Base-by-base conservation (phyloP, 2,888 invertebrate genomes). In the Amaurobius ferox region DNA sequence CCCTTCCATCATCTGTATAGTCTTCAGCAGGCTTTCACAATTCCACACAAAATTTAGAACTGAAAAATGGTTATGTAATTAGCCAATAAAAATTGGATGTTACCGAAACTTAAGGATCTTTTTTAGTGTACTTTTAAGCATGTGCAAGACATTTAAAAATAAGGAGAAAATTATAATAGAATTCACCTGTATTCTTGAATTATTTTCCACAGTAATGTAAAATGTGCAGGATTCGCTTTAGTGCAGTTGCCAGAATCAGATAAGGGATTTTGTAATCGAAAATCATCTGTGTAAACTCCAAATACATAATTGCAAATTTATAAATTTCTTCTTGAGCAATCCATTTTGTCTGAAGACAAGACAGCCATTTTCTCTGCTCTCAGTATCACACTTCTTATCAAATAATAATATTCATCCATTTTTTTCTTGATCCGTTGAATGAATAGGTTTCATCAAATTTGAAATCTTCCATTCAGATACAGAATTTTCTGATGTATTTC, bases 1-100 rank as follows among this genome's bases (percentile, higher is more conserved):
- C 29, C 44, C 62, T 48, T 83, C 76, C 81, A 83, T 70, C 70
- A 68, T 70, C 71, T 61, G 70, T 67, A 62, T 79, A 74, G 68
- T 39, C 48, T 72, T 72, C 72, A 28, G 78, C 70, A 62, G 78
- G 78, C 35, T 48, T 66, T 79, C 67, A 40, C 44, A 61, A 62
- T 30, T 79, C 70, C 78, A 73, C 29, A 67, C 39, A 61, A 40
- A 72, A 48, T 80, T 68, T 61, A 55, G 64, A 62, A 73, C 80
- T 80, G 80, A 80, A 80, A 80, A 73, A 78, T 55, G 30, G 32
- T 66, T 66, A 32, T 32, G 32, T 66, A 66, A 66, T 66, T 32
- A 66, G 66, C 66, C 35, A 66, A 55, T 55, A 55, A 23, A 16
- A 3, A 55, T 6, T 1, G 23, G 55, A 55, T 19, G 35, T 19